phyloP scores from a whole-genome alignment of 2,888 invertebrate genomes.

The Ligdia adustata region DNA sequence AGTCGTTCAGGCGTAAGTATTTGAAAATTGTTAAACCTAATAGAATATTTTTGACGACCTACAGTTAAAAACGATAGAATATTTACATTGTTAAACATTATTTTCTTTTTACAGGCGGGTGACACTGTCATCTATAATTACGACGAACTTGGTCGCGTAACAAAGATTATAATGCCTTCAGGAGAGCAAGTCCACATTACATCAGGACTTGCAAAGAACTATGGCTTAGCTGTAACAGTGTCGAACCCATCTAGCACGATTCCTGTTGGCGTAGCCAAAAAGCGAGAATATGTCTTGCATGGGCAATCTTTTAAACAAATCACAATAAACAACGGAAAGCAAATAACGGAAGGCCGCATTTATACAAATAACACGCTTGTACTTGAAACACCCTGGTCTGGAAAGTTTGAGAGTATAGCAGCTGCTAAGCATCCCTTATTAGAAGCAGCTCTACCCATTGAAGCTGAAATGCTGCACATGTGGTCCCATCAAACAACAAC shows the following conservation, averaged over 20 bases:
- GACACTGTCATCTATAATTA: constrained; percentile 96
- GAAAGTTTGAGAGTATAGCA: constrained; percentile 89
- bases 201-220: constrained; percentile 90
- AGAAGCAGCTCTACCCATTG: constrained; percentile 93
- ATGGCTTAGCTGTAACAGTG: constrained; percentile 90
- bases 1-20: constrained; percentile 90
- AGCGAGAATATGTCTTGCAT: constrained; percentile 85
- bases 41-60: too few species aligned
- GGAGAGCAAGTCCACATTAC: constrained; percentile 93
- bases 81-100: neutral
- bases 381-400: constrained; percentile 90
- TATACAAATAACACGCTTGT: constrained; percentile 91
- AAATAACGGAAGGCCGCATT: constrained; percentile 89
- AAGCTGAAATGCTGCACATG: constrained; percentile 95
- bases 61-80: too few species aligned
- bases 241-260: constrained; percentile 81
- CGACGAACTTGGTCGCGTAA: constrained; percentile 94
- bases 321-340: constrained; percentile 87
- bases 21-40: neutral
- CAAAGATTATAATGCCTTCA: constrained; percentile 94
- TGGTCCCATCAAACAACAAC: constrained; percentile 93
- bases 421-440: constrained; percentile 92
- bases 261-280: constrained; percentile 82
- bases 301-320: constrained; percentile 87
- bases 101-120: constrained; percentile 85